These are phyloP conservation scores for Oscheius sp. DNA, from an alignment of 2,888 invertebrate genomes.

Conservation along the genomic window DNA sequence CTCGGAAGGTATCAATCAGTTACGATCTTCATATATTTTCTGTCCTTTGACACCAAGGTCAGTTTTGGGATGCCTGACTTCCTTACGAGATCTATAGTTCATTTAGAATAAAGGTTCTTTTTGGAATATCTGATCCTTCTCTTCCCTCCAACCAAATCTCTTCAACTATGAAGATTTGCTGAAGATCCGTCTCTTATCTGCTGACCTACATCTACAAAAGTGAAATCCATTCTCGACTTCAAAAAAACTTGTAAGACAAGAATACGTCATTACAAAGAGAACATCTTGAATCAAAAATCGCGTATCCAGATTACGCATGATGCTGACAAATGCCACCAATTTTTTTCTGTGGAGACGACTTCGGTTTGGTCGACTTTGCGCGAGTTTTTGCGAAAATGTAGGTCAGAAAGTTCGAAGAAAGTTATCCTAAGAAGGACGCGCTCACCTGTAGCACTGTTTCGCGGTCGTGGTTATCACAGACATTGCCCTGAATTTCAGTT, in stretches of 20 bases:
- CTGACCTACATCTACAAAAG: slow-evolving; percentile 17
- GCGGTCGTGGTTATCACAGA: slow-evolving; percentile 9
- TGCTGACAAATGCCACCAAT: background rate
- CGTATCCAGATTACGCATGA: no score
- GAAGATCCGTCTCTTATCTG: slow-evolving; percentile 18
- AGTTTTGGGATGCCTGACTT: slow-evolving; percentile 3
- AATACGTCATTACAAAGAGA: background rate
- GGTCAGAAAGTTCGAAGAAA: slow-evolving; percentile 25
- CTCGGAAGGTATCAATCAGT: slow-evolving; percentile 30
- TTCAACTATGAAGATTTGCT: background rate
- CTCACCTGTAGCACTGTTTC: background rate
- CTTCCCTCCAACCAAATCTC: background rate
- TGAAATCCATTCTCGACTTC: slow-evolving; percentile 16
- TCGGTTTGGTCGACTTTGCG: background rate
- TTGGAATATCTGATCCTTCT: no score
- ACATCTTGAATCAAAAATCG: background rate
- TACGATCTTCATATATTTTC: slow-evolving; percentile 23
- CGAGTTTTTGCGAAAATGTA: slow-evolving; percentile 4
- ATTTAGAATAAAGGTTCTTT: background rate
- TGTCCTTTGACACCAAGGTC: slow-evolving; percentile 29
- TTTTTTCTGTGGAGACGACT: background rate
- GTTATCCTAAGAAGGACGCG: slow-evolving; percentile 1
- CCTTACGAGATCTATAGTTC: background rate
- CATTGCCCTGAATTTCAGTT: slow-evolving; percentile 22
- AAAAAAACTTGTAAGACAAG: slow-evolving; percentile 27